Conservation (phyloP, 2,797 vertebrate species). For the Ceyx erithaca region DNA sequence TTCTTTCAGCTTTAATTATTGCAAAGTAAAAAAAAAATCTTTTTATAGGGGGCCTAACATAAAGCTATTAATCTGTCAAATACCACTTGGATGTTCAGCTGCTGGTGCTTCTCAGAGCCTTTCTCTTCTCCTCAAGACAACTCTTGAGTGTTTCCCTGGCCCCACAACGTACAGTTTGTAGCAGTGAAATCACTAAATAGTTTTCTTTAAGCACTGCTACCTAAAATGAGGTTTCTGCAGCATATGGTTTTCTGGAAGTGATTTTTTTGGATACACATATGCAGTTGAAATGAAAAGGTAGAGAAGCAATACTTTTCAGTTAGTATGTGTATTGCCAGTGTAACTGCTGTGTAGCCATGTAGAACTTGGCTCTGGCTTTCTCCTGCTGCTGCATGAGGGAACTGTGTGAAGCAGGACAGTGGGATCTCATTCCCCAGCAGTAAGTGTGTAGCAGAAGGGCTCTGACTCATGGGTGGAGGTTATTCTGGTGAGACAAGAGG, state of each 20-base stretch:
- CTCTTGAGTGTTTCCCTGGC: background rate
- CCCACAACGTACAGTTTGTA: background rate
- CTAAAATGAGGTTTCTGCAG: background rate
- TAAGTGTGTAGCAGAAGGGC: background rate
- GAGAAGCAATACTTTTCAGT: background rate
- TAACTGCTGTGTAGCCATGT: background rate
- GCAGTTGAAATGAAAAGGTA: background rate
- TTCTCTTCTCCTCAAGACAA: background rate
- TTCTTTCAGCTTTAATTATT: background rate
- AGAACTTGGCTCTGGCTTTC: background rate
- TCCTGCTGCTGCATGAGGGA: background rate
- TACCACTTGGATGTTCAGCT: background rate
- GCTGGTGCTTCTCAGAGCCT: background rate
- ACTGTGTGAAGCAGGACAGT: background rate
- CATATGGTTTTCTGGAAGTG: background rate
- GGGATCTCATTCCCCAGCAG: rapidly evolving
- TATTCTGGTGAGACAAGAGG: background rate
- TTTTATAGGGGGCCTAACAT: background rate
- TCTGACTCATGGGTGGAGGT: background rate
- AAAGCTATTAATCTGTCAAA: background rate
- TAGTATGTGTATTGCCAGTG: no score
- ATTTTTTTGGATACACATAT: background rate
- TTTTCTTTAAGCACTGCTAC: background rate
- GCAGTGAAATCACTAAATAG: background rate
- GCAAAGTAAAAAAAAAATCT: background rate